Evolutionary conservation across 1,140 invertebrate genomes (phyloP), one percentile per base, ranked within the genome.

Genomic region (Ruditapes philippinarum): DNA sequence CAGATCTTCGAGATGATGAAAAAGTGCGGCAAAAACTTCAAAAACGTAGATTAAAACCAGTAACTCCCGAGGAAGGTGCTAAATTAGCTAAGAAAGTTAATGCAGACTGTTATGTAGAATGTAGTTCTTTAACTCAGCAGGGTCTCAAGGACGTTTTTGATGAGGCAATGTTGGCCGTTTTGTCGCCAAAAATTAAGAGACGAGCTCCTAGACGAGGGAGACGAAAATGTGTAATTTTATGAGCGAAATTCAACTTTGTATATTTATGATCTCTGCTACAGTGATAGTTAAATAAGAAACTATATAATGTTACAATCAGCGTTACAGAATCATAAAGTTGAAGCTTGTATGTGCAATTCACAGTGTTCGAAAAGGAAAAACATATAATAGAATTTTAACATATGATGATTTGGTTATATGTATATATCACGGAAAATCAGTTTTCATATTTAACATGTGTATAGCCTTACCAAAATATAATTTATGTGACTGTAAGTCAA

Each of bases 101-200:
- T 91, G 98, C 98, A 7, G 98, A 99, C 17, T 97, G 97, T 91
- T 99, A 99, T 94, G 97, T 99, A 17, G 98, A 99, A 95, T 99
- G 98, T 89, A 99, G 98, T 1, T 97, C 98, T 3, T 97, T 98
- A 33, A 92, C 93, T 11, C 86, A 91, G 87, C 91, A 92, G 82
- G 93, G 93, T 25, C 76, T 94, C 0, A 94, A 94, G 81, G 91
- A 94, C 88, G 94, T 94, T 19, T 94, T 94, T 85, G 94, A 94
- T 40, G 93, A 93, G 70, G 94, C 94, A 28, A 89, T 94, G 14
- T 83, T 94, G 19, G 91, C 94, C 12, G 93, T 93, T 14, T 79
- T 94, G 51, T 92, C 93, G 65, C 92, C 92, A 0, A 94, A 93
- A 88, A 86, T 90, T 1, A 91, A 91, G 51, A 73, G 89, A 28